Conservation (phyloP, 2,113 vertebrate species). For the Sylvilagus bachmani region DNA sequence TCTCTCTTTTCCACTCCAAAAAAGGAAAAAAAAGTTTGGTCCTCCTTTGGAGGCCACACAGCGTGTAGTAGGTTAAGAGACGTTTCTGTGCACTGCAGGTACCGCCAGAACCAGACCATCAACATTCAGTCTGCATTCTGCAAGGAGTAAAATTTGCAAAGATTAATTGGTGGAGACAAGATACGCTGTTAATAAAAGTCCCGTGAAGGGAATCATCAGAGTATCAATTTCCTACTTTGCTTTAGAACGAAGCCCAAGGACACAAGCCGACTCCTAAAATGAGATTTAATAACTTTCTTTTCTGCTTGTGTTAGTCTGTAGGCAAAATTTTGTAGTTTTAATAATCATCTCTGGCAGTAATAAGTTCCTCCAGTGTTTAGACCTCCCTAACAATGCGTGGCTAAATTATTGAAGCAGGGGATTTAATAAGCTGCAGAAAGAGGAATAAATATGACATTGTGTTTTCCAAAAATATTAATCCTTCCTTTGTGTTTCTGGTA, state of each 20-base stretch:
- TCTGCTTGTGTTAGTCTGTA: slow-evolving; percentile 36
- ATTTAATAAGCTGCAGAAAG: slow-evolving; percentile 77
- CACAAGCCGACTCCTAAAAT: slow-evolving; percentile 48
- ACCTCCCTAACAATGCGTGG: slow-evolving; percentile 59
- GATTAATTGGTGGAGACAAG: slow-evolving; percentile 80
- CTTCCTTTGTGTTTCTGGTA: slow-evolving; percentile 41
- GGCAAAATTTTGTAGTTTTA: slow-evolving; percentile 67
- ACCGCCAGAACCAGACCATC: neutral
- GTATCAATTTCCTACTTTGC: slow-evolving; percentile 64
- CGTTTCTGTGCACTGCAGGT: slow-evolving; percentile 38
- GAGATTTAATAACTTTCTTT: slow-evolving; percentile 65
- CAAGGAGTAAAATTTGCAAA: neutral
- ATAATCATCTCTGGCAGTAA: slow-evolving; percentile 72
- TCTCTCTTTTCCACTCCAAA: too few relatives aligned
- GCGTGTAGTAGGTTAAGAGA: slow-evolving; percentile 55
- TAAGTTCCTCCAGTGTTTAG: slow-evolving; percentile 71
- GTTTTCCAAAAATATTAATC: slow-evolving; percentile 69
- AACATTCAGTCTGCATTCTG: slow-evolving; percentile 50
- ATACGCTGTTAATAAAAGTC: slow-evolving; percentile 65
- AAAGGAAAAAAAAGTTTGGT: neutral
- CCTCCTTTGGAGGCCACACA: slow-evolving; percentile 17
- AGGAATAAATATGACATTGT: slow-evolving; percentile 79
- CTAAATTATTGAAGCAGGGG: slow-evolving; percentile 75
- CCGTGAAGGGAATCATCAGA: slow-evolving; percentile 36
- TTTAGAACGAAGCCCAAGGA: slow-evolving; percentile 60